Base-by-base conservation (phyloP, 2,888 invertebrate genomes). In the Sussaba pulchella region DNA sequence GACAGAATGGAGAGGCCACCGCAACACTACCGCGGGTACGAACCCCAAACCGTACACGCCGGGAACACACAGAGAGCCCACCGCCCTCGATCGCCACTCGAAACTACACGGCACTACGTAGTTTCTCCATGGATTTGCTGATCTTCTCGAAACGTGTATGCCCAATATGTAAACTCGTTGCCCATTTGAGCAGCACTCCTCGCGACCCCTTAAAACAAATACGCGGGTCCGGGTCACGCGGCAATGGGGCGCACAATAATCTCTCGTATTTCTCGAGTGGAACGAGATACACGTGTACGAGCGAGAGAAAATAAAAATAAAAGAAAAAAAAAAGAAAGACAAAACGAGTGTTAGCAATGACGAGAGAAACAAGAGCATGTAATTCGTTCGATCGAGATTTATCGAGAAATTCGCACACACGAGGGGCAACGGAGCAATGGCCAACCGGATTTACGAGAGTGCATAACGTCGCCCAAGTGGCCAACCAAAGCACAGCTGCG, bases 151-250 rank as follows among this genome's bases (percentile, higher is more conserved):
- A 87, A 87, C 87, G 85, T 86, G 84, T 84, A 79, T 85, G 82
- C 83, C 83, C 85, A 85, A 87, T 86, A 85, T 86, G 85, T 86
- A 87, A 89, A 90, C 87, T 86, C 90, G 88, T 86, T 91, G 91
- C 88, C 89, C 90, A 90, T 91, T 91, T 91, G 77, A 89, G 85
- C 88, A 87, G 87, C 88, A 83, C 89, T 88, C 83, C 67, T 73
- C 69, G 64, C 52, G 81, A 82, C 87, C 88, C 90, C 89, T 88
- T 89, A 89, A 91, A 90, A 90, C 90, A 91, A 91, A 90, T 90
- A 90, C 81, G 83, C 79, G 82, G 81, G 80, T n/a, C 83, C 81
- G 85, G 81, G 63, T 73, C 57, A 83, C 76, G 69, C 63, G 59
- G 71, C 70, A 75, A 70, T 82, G 84, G 43, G 88, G 31, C 21